Conservation (phyloP, 1,140 invertebrate genomes). For the Oppia nitens region DNA sequence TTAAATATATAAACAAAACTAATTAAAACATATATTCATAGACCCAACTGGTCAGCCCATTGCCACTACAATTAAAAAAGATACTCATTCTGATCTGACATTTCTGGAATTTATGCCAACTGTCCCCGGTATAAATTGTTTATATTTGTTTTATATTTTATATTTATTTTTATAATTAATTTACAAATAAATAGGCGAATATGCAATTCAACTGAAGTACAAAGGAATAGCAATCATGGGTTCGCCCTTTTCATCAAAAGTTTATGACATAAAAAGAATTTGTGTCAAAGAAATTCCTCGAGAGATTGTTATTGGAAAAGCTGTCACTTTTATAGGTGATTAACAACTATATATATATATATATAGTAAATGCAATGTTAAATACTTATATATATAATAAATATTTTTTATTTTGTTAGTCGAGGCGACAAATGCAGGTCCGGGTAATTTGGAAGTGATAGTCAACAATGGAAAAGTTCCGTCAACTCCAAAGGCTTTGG, state of each 20-base stretch:
- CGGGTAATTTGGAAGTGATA: slow-evolving; percentile 88
- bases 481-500: slow-evolving; percentile 83
- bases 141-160: no score
- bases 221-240: slow-evolving; percentile 57
- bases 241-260: slow-evolving; percentile 80
- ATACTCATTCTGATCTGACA: slow-evolving; percentile 2
- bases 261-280: slow-evolving; percentile 85
- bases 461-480: slow-evolving; percentile 89
- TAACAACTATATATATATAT: no score
- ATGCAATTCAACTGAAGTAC: slow-evolving; percentile 61
- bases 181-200: slow-evolving; percentile 47
- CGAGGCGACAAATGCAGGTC: slow-evolving; percentile 88
- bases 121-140: slow-evolving; percentile 2
- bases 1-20: not conserved
- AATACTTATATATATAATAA: slow-evolving; percentile 4
- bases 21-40: not conserved
- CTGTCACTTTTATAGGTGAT: slow-evolving; percentile 78
- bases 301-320: slow-evolving; percentile 69
- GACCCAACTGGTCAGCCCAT: slow-evolving; percentile 6
- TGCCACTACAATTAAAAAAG: slow-evolving; percentile 7
- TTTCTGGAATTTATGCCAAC: slow-evolving; percentile 14
- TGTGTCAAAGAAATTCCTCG: slow-evolving; percentile 76
- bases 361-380: no score
- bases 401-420: slow-evolving; percentile 38
- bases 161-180: not conserved